Evolutionary conservation across 92 coral and sea anemone genomes (phyloP).

Genomic region (Chrysogorgia sp.): DNA sequence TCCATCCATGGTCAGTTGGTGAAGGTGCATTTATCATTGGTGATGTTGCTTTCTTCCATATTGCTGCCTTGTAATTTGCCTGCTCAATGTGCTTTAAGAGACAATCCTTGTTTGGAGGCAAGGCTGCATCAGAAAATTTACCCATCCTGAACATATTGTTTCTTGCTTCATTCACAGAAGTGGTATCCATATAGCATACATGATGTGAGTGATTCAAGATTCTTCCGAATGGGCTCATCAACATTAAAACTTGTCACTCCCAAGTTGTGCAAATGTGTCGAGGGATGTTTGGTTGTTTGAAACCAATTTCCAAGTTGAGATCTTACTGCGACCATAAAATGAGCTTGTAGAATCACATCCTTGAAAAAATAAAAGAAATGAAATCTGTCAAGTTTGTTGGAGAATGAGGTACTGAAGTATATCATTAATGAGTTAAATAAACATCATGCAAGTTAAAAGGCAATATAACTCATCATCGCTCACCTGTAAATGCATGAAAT

Average conservation of each 20-base stretch:
- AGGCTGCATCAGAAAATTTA: not conserved
- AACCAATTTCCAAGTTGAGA: not conserved
- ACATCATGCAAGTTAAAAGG: too few relatives aligned
- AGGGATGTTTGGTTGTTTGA: not conserved
- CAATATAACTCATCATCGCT: too few relatives aligned
- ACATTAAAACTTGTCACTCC: not conserved
- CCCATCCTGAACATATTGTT: not conserved
- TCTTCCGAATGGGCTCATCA: not conserved
- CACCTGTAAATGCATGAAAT: too few relatives aligned
- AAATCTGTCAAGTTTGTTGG: too few relatives aligned
- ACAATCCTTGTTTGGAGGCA: too few relatives aligned
- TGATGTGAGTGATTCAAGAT: not conserved
- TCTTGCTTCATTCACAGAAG: not conserved
- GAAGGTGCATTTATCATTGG: too few relatives aligned
- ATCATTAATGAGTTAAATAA: too few relatives aligned
- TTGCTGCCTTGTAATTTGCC: too few relatives aligned
- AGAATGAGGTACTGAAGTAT: too few relatives aligned
- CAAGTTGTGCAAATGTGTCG: slow-evolving; percentile 1
- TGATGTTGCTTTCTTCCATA: too few relatives aligned
- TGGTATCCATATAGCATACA: not conserved
- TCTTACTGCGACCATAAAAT: slow-evolving; percentile 16
- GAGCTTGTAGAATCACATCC: slow-evolving; percentile 26
- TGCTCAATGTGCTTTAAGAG: too few relatives aligned
- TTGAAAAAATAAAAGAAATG: not conserved
- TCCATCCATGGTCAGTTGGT: too few relatives aligned